A percentile compares a stretch with the other conserved stretches of the same genome.
Conservation (phyloP, 2,113 vertebrate species). For the Zeus faber region DNA sequence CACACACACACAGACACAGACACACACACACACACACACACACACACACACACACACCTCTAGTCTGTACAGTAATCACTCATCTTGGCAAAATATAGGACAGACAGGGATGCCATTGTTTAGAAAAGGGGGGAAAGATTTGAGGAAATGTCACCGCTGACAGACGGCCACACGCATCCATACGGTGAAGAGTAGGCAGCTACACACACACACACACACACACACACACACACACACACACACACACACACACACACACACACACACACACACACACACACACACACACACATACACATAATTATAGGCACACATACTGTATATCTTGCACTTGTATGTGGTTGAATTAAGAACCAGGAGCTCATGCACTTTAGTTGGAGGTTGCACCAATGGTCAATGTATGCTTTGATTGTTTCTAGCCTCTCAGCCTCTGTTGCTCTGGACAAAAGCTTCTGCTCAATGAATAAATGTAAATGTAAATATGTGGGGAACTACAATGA, state of each 20-base stretch:
- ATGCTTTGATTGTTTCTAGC: too few relatives aligned
- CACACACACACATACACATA: conserved; percentile 1
- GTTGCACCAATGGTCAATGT: too few relatives aligned
- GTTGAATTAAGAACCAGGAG: too few relatives aligned
- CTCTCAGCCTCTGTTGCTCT: too few relatives aligned
- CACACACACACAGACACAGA: conserved; percentile 6
- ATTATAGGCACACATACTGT: neutral
- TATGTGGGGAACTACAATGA: too few relatives aligned
- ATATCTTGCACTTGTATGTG: too few relatives aligned
- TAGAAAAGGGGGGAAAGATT: conserved; percentile 36
- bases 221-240: conserved; percentile 10
- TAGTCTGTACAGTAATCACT: neutral
- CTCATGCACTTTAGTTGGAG: too few relatives aligned
- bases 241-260: conserved; percentile 1
- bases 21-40: conserved; percentile 35
- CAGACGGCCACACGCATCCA: conserved; percentile 25
- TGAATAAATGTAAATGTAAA: too few relatives aligned
- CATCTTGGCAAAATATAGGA: conserved; percentile 38
- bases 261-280: neutral
- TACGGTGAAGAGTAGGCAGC: neutral
- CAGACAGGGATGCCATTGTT: conserved; percentile 59
- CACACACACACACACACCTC: conserved; percentile 7
- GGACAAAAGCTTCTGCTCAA: too few relatives aligned
- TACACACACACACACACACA: conserved; percentile 1
- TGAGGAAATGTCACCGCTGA: conserved; percentile 27